phyloP scores from a whole-genome alignment of 2,797 vertebrate genomes.

The Ambastaia sidthimunki region DNA sequence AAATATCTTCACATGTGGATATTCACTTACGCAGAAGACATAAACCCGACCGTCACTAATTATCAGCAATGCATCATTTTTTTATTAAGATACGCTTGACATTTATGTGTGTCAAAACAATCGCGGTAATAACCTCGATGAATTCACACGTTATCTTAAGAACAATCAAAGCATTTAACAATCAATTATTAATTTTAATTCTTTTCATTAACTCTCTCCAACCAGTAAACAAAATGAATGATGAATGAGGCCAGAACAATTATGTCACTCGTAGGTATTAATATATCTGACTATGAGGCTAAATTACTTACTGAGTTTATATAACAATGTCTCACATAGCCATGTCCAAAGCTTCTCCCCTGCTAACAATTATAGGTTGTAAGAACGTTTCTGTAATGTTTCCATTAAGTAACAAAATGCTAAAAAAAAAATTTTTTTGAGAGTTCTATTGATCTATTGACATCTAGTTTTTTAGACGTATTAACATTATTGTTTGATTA shows the following conservation, averaged over 20 bases:
- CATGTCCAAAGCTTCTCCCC: too few relatives aligned
- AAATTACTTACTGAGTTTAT: not conserved
- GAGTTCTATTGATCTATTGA: too few relatives aligned
- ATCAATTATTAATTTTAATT: not conserved
- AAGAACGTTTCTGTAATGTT: too few relatives aligned
- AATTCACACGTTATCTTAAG: not conserved
- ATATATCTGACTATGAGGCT: not conserved
- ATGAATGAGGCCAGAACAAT: not conserved
- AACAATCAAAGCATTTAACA: not conserved
- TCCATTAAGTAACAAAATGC: too few relatives aligned
- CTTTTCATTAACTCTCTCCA: not conserved
- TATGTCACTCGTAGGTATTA: not conserved
- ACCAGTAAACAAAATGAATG: not conserved
- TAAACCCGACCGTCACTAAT: slow-evolving; percentile 19
- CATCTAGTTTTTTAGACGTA: too few relatives aligned
- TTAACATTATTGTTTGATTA: too few relatives aligned
- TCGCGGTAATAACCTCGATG: not conserved
- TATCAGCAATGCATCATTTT: slow-evolving; percentile 1
- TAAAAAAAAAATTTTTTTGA: too few relatives aligned
- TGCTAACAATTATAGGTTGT: too few relatives aligned
- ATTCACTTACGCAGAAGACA: not conserved
- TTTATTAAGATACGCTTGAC: not conserved
- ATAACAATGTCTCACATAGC: not conserved
- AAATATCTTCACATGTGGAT: slow-evolving; percentile 17
- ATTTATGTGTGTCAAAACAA: not conserved